Conservation (phyloP, 1,140 invertebrate genomes). For the Penaeus chinensis region DNA sequence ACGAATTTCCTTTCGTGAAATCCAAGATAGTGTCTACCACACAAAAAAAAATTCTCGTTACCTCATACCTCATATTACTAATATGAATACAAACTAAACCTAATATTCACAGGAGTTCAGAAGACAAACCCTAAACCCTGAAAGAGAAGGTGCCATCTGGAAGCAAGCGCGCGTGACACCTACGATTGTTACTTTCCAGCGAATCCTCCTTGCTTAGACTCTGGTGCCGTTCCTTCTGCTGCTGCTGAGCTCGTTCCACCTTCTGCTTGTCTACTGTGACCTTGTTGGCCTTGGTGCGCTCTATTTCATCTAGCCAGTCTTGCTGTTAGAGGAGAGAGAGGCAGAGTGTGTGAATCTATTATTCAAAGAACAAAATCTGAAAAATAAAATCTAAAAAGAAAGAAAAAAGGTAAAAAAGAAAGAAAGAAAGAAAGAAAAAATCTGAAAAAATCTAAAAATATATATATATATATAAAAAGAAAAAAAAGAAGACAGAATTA, state of each 20-base stretch:
- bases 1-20: too few species aligned
- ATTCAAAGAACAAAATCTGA: background rate
- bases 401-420: background rate
- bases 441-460: too few species aligned
- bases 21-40: too few species aligned
- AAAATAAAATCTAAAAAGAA: conserved; percentile 3
- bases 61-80: too few species aligned
- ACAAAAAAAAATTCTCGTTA: too few species aligned
- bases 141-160: too few species aligned
- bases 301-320: conserved; percentile 95
- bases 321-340: conserved; percentile 73
- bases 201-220: conserved; percentile 70
- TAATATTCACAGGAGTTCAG: too few species aligned
- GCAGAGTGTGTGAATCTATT: background rate
- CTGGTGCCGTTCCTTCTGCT: conserved; percentile 68
- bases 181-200: conserved; percentile 68
- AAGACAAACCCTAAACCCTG: too few species aligned
- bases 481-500: too few species aligned
- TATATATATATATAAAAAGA: too few species aligned
- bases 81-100: too few species aligned
- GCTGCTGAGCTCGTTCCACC: conserved; percentile 48
- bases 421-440: too few species aligned
- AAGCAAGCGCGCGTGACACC: conserved; percentile 43
- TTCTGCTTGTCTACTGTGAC: conserved; percentile 68
- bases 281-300: conserved; percentile 88